Conservation (phyloP, 2,113 vertebrate genomes). For the Corythaixoides concolor region DNA sequence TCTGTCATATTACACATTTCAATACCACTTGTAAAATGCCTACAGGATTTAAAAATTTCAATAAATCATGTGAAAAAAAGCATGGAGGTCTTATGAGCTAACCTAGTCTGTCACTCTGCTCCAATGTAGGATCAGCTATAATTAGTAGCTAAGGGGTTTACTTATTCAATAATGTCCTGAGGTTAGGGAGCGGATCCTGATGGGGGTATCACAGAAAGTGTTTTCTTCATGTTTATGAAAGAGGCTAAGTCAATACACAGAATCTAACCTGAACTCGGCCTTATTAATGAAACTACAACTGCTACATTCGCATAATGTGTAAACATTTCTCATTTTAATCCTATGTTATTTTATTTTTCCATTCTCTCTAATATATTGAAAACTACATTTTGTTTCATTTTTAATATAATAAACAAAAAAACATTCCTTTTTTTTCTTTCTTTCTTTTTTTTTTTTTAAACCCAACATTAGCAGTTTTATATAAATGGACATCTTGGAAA, state of each 20-base stretch:
- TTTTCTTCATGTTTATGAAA: not conserved
- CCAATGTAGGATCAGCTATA: not conserved
- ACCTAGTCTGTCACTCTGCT: not conserved
- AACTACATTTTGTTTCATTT: not conserved
- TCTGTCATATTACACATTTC: not conserved
- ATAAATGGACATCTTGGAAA: not conserved
- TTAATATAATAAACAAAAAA: not conserved
- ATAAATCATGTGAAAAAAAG: not conserved
- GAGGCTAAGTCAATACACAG: not conserved
- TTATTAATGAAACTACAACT: not conserved
- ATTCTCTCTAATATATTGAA: not conserved
- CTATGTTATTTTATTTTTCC: not conserved
- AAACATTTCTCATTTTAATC: not conserved
- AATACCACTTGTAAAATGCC: not conserved
- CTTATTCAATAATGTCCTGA: not conserved
- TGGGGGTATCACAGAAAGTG: not conserved
- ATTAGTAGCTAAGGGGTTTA: not conserved
- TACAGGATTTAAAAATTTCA: not conserved
- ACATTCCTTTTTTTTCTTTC: not conserved
- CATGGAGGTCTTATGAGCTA: not conserved
- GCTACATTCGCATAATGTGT: not conserved
- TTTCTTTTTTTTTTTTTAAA: not conserved
- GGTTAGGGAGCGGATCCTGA: not conserved
- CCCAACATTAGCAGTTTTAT: not conserved
- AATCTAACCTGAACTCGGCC: not conserved